Base-by-base conservation (phyloP, 2,113 vertebrate species). In the Athene cunicularia region DNA sequence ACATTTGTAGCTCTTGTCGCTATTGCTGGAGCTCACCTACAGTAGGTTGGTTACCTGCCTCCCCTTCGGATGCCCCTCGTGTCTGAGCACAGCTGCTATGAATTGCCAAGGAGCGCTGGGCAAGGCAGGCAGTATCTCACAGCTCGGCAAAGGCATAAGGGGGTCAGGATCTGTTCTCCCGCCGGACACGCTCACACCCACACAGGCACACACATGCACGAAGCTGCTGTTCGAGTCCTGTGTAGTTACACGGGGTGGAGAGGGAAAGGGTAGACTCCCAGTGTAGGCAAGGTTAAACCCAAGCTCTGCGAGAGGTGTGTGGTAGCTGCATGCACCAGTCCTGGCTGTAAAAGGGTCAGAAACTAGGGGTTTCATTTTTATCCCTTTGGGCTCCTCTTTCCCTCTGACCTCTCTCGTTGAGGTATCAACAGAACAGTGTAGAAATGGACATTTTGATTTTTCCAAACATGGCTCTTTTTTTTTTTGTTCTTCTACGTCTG, bases 301-400 rank as follows among this genome's bases (percentile, higher is more conserved):
- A 58, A 91, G 93, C 73, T 96, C 89, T 94, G 77, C 58, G 49
- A 70, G 85, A 74, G 74, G 62, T 19, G 26, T 58, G 80, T 56
- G 62, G 77, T 63, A 74, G 79, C 83, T 96, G 81, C 96, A 96
- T 96, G 97, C 87, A 84, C 86, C 95, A 74, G 58, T 86, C 9
- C 3, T 63, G 95, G 86, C 68, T 82, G 71, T 60, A 21, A 82
- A 80, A 86, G 21, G 52, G 75, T 96, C 80, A 94, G 98, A 92
- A 95, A 93, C 6, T 60, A 95, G 50, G 19, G 84, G 70, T 43
- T 81, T 80, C 55, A 21, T 56, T 76, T 32, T 59, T 41, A 74
- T 67, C 82, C 50, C 88, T 92, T 63, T 8, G 15, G 59, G 86
- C 43, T 94, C 62, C 67, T 93, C 74, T 23, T 82, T 63, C 39